Conservation (phyloP, 2,797 vertebrate genomes). For the Lophius americanus region DNA sequence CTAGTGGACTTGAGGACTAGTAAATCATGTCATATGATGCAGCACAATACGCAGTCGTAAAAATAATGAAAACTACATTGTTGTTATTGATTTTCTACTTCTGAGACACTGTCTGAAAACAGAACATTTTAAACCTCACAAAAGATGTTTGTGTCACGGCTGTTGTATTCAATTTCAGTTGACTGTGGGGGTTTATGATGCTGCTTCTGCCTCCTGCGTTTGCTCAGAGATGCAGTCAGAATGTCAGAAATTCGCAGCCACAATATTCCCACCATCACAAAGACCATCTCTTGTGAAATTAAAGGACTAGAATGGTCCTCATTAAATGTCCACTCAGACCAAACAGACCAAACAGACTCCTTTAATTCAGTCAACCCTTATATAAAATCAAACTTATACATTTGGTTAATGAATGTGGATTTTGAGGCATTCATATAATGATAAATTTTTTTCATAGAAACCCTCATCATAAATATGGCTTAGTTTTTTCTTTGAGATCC, state of each 20-base stretch:
- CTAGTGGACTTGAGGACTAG: neutral
- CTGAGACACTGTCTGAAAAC: neutral
- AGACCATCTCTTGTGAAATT: neutral
- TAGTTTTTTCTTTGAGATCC: too few relatives aligned
- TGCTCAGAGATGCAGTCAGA: conserved; percentile 8
- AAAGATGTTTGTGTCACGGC: neutral
- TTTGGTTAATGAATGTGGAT: too few relatives aligned
- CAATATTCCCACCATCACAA: conserved; percentile 3
- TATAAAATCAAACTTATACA: too few relatives aligned
- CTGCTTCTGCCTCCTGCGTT: neutral
- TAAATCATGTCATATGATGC: neutral
- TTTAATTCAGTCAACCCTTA: too few relatives aligned
- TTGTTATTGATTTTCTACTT: neutral
- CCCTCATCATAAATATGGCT: too few relatives aligned
- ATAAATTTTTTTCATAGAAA: too few relatives aligned
- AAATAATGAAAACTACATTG: neutral
- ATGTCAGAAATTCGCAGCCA: conserved; percentile 9
- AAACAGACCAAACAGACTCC: too few relatives aligned
- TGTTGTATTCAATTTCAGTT: neutral
- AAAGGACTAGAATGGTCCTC: too few relatives aligned
- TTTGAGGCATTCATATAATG: too few relatives aligned
- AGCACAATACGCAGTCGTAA: neutral
- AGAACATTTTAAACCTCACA: neutral
- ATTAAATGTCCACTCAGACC: too few relatives aligned
- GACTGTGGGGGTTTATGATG: conserved; percentile 3